Evolutionary conservation across 2,797 vertebrate genomes (phyloP), one percentile per base, ranked within the genome.

Genomic region (Aphelocoma californica): DNA sequence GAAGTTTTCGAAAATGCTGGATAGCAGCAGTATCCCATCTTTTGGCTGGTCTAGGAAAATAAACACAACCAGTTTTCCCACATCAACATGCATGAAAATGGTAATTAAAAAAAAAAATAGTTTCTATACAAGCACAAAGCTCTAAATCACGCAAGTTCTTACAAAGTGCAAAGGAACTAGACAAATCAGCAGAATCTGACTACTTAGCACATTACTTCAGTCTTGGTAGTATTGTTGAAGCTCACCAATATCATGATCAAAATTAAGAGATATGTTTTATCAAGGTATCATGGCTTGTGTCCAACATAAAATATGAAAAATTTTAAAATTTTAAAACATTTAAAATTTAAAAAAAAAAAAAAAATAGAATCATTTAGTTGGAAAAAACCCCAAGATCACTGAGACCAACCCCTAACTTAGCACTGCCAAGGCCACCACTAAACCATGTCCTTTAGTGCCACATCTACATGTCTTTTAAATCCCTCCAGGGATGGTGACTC

Each of bases 11-110:
- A 72, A 99, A 98, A 96, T 99, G 98, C 20, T 96, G 97, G 16
- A 98, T 96, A 61, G 99, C 98, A 73, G 99, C 99, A 86, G 92
- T 96, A 97, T 99, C 99, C 99, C 99, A 99, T 34, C 96, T 97
- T 75, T 81, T 92, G 56, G 98, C 96, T 9, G 98, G 98, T 53
- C 99, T 99, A 92, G 51, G 95, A 96, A 93, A 60, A 95, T 1
- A 86, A 66, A 83, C 29, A 74, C 47, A 71, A 75, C 1, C 25
- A 36, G 44, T 77, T 81, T 85, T 12, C 34, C 26, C 25, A 47
- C 17, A 44, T 12, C 3, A 73, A 15, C 23, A 80, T 54, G 71
- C 51, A 36, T 3, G 20, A 54, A 66, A 81, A 28, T 0, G 1
- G 9, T 36, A 38, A 18, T 26, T 25, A 5, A 7, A 48, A 48